Conservation (phyloP, 2,797 vertebrate species). For the Microctenopoma lineatum region DNA sequence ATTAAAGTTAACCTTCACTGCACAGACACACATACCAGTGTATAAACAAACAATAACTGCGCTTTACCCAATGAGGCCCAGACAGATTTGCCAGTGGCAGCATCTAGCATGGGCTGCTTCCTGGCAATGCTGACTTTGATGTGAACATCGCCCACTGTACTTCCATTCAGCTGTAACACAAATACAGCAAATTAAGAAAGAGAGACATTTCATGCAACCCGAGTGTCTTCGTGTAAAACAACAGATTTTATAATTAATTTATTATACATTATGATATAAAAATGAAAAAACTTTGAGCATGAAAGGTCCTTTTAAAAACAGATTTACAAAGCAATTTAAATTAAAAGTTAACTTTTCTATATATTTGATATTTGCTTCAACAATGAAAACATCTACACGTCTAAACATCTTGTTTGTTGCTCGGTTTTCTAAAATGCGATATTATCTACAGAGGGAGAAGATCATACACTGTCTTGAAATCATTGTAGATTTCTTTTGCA, state of each 20-base stretch:
- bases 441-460: background rate
- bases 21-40: constrained; percentile 6
- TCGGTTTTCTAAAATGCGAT: background rate
- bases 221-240: background rate
- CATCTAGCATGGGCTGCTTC: constrained; percentile 94
- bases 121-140: constrained; percentile 94
- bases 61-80: constrained; percentile 91
- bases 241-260: background rate
- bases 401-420: background rate
- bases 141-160: constrained; percentile 86
- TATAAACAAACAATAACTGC: constrained; percentile 9
- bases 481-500: background rate
- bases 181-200: constrained; percentile 6
- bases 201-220: background rate
- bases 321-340: no score
- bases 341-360: no score
- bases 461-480: background rate
- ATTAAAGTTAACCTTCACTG: constrained; percentile 30
- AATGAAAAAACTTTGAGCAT: no score
- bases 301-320: no score
- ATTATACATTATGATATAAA: background rate
- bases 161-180: constrained; percentile 85
- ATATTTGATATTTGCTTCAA: no score
- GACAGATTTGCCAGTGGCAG: constrained; percentile 90
- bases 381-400: no score